Evolutionary conservation across 2,797 vertebrate species (phyloP).

Genomic region (Allobates femoralis): DNA sequence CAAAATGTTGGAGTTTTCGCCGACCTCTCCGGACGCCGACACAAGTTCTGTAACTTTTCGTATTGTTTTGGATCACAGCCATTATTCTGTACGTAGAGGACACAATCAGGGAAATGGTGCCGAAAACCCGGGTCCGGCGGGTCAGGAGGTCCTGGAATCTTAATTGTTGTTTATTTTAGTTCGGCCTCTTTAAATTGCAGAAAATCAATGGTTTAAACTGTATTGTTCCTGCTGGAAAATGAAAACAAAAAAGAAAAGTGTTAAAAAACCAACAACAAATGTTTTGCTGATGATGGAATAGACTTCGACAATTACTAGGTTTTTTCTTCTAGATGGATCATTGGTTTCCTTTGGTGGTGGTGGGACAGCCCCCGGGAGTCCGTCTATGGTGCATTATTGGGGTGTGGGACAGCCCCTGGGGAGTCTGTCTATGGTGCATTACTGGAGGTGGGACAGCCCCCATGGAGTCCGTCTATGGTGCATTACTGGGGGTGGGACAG

Average conservation of each 20-base stretch:
- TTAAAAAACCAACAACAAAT: not conserved
- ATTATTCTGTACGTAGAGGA: not conserved
- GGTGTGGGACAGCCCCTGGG: too few relatives aligned
- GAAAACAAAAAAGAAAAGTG: not conserved
- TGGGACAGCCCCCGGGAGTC: too few relatives aligned
- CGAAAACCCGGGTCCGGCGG: not conserved
- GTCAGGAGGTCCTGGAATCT: not conserved
- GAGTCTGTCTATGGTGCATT: too few relatives aligned
- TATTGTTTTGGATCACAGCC: conserved; percentile 5
- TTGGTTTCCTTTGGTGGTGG: conserved; percentile 67
- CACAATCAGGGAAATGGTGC: not conserved
- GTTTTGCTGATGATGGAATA: not conserved
- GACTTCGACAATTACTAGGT: conserved; percentile 53
- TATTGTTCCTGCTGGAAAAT: conserved; percentile 2
- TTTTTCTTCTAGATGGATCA: conserved; percentile 30
- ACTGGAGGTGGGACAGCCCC: too few relatives aligned
- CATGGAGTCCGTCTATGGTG: too few relatives aligned
- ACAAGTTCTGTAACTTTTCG: conserved; percentile 22
- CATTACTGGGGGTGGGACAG: too few relatives aligned
- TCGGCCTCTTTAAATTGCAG: not conserved
- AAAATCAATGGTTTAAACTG: not conserved
- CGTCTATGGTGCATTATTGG: too few relatives aligned
- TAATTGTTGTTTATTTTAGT: not conserved
- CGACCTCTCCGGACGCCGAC: too few relatives aligned
- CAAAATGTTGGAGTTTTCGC: not conserved